Evolutionary conservation across 2,888 invertebrate species (phyloP), one percentile per base, ranked within the genome.

Genomic region (Apamea anceps): DNA sequence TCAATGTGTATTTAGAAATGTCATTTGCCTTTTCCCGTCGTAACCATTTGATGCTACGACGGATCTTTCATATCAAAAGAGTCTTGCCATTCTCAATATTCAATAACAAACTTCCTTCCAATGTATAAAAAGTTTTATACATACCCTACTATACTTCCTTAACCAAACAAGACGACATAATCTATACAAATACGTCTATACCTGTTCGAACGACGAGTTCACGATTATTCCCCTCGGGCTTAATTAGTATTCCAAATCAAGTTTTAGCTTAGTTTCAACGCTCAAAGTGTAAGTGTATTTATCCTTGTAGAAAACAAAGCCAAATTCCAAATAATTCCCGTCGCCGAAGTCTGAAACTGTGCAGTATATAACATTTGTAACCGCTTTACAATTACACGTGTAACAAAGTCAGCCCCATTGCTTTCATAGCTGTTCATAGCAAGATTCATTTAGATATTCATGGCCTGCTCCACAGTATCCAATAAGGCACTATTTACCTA

Each of bases 211-310:
- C 54, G 54, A 68, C 10, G 8, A 48, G 37, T 68, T 63, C 67
- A 54, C 60, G 72, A 57, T 57, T 67, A 78, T 32, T 42, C 42
- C n/a, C 72, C 1, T n/a, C 32, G 21, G 32, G 10, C 25, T 57
- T 37, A 79, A 79, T 82, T 79, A 72, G 18, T 63, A 63, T 63
- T 78, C 72, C 7, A 79, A 83, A 83, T 83, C 72, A 72, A 72
- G 28, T 72, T 82, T 78, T 18, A 57, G 81, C 75, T 72, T 51
- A 63, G 32, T 70, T 37, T 28, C 42, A 77, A n/a, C 28, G 15
- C 25, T 67, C 18, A n/a, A 78, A 65, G n/a, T 73, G 45, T 70
- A 78, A 65, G n/a, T 73, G 45, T 70, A 54, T 54, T 72, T 71
- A n/a, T 48, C 42, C 18, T 70, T 45, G 18, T 60, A 42, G 37